Conservation (phyloP, 2,113 vertebrate species). For the Toxostoma redivivum region DNA sequence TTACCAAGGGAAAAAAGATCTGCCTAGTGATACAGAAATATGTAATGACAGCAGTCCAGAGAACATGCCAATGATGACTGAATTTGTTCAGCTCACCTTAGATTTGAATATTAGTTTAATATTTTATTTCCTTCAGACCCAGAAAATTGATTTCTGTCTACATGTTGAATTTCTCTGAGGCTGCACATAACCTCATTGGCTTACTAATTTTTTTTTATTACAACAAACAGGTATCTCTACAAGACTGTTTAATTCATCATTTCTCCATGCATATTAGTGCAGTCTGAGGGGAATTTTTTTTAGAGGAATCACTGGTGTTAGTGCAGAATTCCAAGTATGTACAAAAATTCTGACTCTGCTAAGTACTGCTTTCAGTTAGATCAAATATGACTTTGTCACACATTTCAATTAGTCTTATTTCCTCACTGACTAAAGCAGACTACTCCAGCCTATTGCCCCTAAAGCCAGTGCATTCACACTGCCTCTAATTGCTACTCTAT, state of each 20-base stretch:
- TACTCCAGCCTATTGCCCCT: neutral
- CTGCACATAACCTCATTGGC: neutral
- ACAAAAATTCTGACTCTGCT: conserved; percentile 36
- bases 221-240: neutral
- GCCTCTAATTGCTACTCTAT: neutral
- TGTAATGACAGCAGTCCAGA: neutral
- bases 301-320: neutral
- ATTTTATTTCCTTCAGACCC: neutral
- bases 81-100: neutral
- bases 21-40: neutral
- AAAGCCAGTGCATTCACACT: neutral
- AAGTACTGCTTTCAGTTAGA: neutral
- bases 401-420: conserved; percentile 42
- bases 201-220: neutral
- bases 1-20: neutral
- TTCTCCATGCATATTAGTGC: neutral
- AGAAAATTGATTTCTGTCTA: neutral
- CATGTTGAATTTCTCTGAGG: neutral
- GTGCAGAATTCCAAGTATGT: conserved; percentile 34
- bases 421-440: conserved; percentile 16
- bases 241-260: neutral
- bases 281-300: neutral
- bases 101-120: neutral
- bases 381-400: conserved; percentile 18
- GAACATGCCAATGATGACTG: neutral